These are phyloP conservation scores for Isurus oxyrinchus DNA, from an alignment of 2,113 vertebrate genomes.

Conservation along the genomic window DNA sequence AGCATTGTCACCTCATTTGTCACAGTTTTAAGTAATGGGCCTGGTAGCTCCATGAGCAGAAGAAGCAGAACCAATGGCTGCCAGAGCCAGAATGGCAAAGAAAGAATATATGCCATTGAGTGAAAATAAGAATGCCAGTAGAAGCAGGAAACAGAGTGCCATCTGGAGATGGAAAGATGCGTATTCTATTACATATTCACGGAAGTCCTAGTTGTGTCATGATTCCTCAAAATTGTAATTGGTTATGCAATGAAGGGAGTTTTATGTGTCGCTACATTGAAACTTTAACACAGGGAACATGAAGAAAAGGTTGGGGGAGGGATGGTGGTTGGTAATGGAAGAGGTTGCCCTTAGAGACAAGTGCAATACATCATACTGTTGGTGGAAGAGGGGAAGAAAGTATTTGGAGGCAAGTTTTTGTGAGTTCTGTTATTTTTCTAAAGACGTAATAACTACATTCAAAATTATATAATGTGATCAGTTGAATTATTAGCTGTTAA, in stretches of 20 bases:
- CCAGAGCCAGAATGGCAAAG: neutral
- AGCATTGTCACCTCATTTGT: neutral
- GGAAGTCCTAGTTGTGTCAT: neutral
- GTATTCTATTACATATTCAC: neutral
- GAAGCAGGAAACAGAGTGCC: neutral
- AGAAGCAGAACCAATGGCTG: too few species aligned
- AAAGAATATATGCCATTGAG: neutral
- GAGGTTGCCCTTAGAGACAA: neutral
- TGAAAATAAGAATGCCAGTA: neutral
- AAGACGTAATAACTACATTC: neutral
- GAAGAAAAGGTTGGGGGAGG: neutral
- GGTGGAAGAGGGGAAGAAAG: neutral
- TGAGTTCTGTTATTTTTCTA: neutral
- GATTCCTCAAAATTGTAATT: neutral
- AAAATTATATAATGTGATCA: neutral
- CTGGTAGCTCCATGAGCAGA: neutral
- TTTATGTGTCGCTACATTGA: neutral
- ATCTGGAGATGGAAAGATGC: neutral
- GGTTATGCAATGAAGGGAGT: neutral
- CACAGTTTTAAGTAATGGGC: neutral
- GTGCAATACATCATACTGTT: too few species aligned
- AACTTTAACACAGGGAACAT: neutral
- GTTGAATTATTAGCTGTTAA: neutral
- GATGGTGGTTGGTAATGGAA: neutral
- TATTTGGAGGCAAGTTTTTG: neutral